Conservation (phyloP, 2,113 vertebrate species). For the Sinosuthora webbiana region DNA sequence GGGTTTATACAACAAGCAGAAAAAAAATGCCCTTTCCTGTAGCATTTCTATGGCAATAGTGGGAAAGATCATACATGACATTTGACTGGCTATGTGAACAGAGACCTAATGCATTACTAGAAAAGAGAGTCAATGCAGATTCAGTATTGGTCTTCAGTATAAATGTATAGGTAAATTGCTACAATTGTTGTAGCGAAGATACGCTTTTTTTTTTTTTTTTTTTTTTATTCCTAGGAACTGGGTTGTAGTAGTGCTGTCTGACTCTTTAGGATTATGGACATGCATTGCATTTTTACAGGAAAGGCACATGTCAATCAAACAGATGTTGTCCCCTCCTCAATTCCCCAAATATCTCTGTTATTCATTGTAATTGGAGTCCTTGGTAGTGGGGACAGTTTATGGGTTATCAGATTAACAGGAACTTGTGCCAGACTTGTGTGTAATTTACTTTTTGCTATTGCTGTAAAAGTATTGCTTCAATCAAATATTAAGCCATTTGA, state of each 20-base stretch:
- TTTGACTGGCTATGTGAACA: neutral
- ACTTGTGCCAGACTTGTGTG: neutral
- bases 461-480: neutral
- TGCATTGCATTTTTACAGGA: conserved; percentile 20
- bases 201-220: neutral
- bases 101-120: neutral
- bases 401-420: conserved; percentile 38
- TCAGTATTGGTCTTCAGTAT: neutral
- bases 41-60: neutral
- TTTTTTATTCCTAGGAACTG: neutral
- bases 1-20: neutral
- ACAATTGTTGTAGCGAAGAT: neutral
- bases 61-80: neutral
- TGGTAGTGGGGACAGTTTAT: neutral
- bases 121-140: neutral
- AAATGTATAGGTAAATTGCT: neutral
- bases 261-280: neutral
- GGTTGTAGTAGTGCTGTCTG: neutral
- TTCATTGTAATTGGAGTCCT: conserved; percentile 40
- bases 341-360: conserved; percentile 27
- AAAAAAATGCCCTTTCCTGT: neutral
- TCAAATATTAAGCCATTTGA: neutral
- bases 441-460: neutral
- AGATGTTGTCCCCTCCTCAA: neutral
- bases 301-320: conserved; percentile 28